Base-by-base conservation (phyloP, 2,888 invertebrate species). In the Drosophila leonis region DNA sequence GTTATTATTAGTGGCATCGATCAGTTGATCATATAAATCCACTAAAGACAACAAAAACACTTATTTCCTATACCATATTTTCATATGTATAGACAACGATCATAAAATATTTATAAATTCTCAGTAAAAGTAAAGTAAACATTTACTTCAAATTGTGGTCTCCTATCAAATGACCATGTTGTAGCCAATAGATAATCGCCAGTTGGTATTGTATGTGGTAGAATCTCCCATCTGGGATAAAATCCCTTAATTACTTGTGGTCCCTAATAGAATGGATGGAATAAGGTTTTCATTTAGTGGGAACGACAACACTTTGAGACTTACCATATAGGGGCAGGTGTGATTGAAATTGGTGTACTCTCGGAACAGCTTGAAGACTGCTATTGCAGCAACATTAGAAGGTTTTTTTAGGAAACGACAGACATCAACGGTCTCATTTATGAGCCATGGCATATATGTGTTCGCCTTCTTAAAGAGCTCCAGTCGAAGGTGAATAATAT, bases 361-460 rank as follows among this genome's bases (percentile, higher is more conserved):
- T 8, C 9, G 4, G 5, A 55, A 31, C 8, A 55, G 20, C 13
- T 55, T 42, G 6, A 41, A 31, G 2, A 20, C 9, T 0, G 13
- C 0, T 5, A 39, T 39, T 4, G 4, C 18, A 18, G 13, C 35
- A 13, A 4, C 0, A 41, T 55, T 55, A 13, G 29, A 55, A 0
- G 24, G 41, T 6, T 15, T 41, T 1, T 15, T 31, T 4, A 55
- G 0, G 29, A 41, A 55, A 2, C 31, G 55, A 4, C 55, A 55
- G 9, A 13, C 13, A 31, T 84, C 72, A 12, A 84, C 1, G 3
- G 42, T 10, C 0, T 3, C 2, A 2, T 70, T 56, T 2, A 62
- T 10, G 0, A 82, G n/a, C 67, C 76, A 83, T 0, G 75, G 77
- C 33, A 72, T 69, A 15, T 72, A 83, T 3, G 69, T 72, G n/a